These are phyloP conservation scores for Emys orbicularis DNA, from an alignment of 2,797 vertebrate species.

Conservation along the genomic window DNA sequence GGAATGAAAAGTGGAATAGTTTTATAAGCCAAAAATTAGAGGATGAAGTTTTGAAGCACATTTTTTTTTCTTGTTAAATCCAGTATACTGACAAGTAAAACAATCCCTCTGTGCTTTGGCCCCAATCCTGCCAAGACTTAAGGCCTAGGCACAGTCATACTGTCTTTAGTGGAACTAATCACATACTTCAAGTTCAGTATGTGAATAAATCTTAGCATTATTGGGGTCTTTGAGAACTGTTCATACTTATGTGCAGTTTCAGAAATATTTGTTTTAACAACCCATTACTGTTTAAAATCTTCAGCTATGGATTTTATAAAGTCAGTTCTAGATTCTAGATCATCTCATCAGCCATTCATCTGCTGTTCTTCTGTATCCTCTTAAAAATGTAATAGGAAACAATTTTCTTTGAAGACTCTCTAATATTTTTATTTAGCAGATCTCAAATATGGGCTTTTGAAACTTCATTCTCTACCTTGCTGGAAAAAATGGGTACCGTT, in stretches of 20 bases:
- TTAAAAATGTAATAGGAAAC: too few species aligned
- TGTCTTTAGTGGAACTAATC: not conserved
- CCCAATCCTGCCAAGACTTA: accelerated
- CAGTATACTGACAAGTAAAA: not conserved
- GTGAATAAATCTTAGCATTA: too few species aligned
- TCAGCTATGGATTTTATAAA: not conserved
- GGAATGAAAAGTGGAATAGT: not conserved
- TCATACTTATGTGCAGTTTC: not conserved
- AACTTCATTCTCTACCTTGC: slow-evolving; percentile 11
- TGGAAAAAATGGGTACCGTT: slow-evolving; percentile 31
- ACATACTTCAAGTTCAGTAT: not conserved
- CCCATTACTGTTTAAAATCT: not conserved
- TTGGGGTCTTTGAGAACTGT: not conserved
- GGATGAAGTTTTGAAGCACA: not conserved
- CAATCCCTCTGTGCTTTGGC: not conserved
- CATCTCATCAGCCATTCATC: too few species aligned
- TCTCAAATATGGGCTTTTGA: not conserved
- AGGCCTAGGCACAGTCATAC: not conserved
- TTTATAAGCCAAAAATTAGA: not conserved
- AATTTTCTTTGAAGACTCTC: not conserved
- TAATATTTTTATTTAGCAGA: not conserved
- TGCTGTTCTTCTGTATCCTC: too few species aligned
- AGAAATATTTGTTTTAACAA: not conserved
- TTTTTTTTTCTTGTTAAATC: accelerated
- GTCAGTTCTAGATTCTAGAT: not conserved